Base-by-base conservation (phyloP, 1,140 invertebrate genomes). In the Drosophila micromelanica region DNA sequence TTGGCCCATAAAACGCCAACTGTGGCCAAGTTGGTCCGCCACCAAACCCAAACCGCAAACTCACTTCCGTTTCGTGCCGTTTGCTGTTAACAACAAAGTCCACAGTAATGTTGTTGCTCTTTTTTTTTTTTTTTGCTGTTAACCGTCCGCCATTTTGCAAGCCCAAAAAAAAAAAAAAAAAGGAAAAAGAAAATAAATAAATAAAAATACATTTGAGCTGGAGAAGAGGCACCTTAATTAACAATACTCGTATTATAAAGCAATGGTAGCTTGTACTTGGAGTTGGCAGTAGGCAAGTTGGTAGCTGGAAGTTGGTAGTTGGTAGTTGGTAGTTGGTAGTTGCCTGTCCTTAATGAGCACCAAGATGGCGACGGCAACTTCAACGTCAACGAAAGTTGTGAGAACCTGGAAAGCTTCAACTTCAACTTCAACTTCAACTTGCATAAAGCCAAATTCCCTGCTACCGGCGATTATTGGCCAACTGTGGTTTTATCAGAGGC, bases 1-100 rank as follows among this genome's bases (percentile, higher is more conserved):
- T 90, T 90, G 86, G 86, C 80, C 86, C 81, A 90, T 82, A 86
- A 90, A 90, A 82, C 63, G 60, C 51, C 77, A 85, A 85, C 73
- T 80, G 70, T 85, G 77, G 70, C 69, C 45, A 75, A 63, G 45
- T 76, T 60, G 60, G 63, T 70, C 23, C 69, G 52, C 61, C 57
- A 75, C 77, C 72, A 75, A 80, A 38, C 73, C 43, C 17, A 55
- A 89, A 87, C 84, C 84, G 73, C 84, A 87, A 84, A 89, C 72
- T 87, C 84, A 87, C 84, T 87, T 87, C 84, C 84, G 84, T 89
- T 87, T 79, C 79, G 73, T 63, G 71, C 54, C 35, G 62, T 70
- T 74, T 70, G 37, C 54, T 82, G 69, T 65, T 75, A 71, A 72
- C 61, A 72, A 54, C 73, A 52, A 63, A 46, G 63, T 52, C 13